These are phyloP conservation scores for Barypeithes pellucidus DNA, from an alignment of 2,888 invertebrate species.

Conservation along the genomic window DNA sequence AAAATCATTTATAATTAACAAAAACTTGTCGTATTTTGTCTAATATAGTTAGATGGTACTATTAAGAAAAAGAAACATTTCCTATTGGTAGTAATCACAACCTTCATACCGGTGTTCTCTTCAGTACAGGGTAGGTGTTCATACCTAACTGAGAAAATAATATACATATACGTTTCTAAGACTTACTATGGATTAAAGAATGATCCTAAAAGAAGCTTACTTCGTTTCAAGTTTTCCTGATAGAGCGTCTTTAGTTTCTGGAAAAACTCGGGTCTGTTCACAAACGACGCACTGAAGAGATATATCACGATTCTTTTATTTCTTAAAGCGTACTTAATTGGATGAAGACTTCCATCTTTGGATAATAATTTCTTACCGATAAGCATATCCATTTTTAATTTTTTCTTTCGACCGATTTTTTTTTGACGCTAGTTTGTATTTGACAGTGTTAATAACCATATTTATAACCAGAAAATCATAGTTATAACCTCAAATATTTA, in stretches of 20 bases:
- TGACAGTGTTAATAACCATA: neutral
- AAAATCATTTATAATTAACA: too few species aligned
- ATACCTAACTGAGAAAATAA: too few species aligned
- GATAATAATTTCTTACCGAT: slow-evolving; percentile 54
- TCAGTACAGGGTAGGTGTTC: too few species aligned
- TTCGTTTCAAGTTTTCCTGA: slow-evolving; percentile 56
- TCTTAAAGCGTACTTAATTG: slow-evolving; percentile 50
- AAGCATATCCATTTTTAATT: slow-evolving; percentile 56
- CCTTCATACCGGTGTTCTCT: too few species aligned
- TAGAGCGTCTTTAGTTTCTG: slow-evolving; percentile 55
- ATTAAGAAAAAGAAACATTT: too few species aligned
- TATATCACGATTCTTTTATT: slow-evolving; percentile 56
- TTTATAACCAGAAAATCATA: neutral
- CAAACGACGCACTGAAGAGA: slow-evolving; percentile 57
- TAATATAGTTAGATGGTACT: too few species aligned
- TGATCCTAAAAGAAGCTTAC: too few species aligned
- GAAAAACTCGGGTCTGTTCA: slow-evolving; percentile 52
- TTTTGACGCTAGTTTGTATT: neutral
- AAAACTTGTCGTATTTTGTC: too few species aligned
- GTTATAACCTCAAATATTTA: neutral
- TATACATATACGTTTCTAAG: too few species aligned
- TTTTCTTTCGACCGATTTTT: neutral
- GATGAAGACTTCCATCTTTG: slow-evolving; percentile 52
- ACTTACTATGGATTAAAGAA: too few species aligned
- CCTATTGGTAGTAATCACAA: too few species aligned